Evolutionary conservation across 2,797 vertebrate species (phyloP).

Genomic region (Oophaga sylvatica): DNA sequence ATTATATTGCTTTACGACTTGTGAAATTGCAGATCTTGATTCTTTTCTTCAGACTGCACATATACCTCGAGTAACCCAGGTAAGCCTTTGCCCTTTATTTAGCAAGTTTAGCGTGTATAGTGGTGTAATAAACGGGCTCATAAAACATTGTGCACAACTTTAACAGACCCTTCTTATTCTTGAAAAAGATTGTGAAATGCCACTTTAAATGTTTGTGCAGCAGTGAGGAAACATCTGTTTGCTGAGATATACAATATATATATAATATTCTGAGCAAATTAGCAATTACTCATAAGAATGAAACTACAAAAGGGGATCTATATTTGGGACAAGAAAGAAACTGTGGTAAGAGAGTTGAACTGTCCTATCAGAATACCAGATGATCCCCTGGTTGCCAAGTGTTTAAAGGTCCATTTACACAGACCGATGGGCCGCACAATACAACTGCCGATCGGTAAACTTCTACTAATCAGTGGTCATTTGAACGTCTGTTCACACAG

Average conservation of each 20-base stretch:
- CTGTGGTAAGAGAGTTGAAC: neutral
- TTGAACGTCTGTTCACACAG: too few relatives aligned
- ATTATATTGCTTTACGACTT: conserved; percentile 51
- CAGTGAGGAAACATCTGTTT: neutral
- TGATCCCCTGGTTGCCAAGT: neutral
- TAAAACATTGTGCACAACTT: conserved; percentile 3
- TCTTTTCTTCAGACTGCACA: conserved; percentile 13
- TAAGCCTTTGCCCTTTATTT: conserved; percentile 27
- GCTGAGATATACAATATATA: neutral
- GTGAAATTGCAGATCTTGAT: conserved; percentile 42
- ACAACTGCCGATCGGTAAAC: too few relatives aligned
- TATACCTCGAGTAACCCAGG: neutral
- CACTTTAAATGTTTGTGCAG: neutral
- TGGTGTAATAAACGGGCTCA: conserved; percentile 37
- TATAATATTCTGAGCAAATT: neutral
- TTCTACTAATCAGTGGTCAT: too few relatives aligned
- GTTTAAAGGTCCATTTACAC: neutral
- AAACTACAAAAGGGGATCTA: neutral
- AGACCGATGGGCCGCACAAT: too few relatives aligned
- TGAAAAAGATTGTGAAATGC: neutral
- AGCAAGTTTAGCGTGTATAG: conserved; percentile 5
- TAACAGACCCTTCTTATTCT: conserved; percentile 2
- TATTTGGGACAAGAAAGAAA: neutral
- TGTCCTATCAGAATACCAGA: neutral
- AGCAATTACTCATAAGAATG: neutral